phyloP scores from a whole-genome alignment of 2,888 invertebrate species.

The Yponomeuta cagnagella region DNA sequence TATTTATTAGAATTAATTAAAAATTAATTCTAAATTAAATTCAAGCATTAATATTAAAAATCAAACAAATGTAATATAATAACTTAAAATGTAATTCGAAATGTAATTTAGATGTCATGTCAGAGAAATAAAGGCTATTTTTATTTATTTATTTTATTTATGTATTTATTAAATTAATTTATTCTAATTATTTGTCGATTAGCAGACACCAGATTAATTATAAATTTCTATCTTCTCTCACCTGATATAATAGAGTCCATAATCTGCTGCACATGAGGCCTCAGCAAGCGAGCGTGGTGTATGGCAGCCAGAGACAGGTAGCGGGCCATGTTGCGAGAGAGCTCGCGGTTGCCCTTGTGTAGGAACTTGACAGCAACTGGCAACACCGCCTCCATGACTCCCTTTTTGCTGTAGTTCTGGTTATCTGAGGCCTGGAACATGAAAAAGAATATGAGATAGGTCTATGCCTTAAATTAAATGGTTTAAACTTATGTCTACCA shows the following conservation, averaged over 20 bases:
- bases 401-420: conserved; percentile 77
- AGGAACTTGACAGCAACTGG: conserved; percentile 95
- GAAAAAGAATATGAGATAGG: neutral
- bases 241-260: conserved; percentile 93
- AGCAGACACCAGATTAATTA: neutral
- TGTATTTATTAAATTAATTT: too few species aligned
- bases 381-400: conserved; percentile 86
- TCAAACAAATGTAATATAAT: too few species aligned
- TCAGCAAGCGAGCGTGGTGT: conserved; percentile 89
- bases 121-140: too few species aligned
- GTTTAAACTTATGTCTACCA: neutral
- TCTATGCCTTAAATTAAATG: neutral
- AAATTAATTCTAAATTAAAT: too few species aligned
- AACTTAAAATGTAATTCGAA: too few species aligned
- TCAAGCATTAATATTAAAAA: too few species aligned
- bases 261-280: conserved; percentile 91
- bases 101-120: too few species aligned
- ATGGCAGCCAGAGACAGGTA: conserved; percentile 95
- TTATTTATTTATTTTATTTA: too few species aligned
- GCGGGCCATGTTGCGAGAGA: conserved; percentile 92
- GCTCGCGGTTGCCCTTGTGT: conserved; percentile 91
- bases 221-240: conserved; percentile 31
- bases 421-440: conserved; percentile 61
- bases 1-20: too few species aligned
- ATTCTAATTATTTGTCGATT: neutral